Conservation (phyloP, 1,140 invertebrate genomes). For the Diabrotica virgifera region DNA sequence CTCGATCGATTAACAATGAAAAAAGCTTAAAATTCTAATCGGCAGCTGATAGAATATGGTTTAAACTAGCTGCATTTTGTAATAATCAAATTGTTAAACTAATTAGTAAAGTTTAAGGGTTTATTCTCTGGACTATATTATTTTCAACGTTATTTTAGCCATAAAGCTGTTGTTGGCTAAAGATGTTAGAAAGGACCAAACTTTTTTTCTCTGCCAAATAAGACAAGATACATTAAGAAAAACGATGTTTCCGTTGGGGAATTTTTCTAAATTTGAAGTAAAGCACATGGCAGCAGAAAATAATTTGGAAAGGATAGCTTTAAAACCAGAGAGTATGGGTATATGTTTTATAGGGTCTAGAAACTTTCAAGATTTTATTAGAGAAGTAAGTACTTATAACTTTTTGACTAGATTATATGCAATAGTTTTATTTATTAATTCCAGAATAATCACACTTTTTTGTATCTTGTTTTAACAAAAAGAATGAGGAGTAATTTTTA, state of each 20-base stretch:
- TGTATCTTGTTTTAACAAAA: not conserved
- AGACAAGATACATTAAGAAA: slow-evolving; percentile 69
- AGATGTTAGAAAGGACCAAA: slow-evolving; percentile 90
- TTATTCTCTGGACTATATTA: slow-evolving; percentile 4
- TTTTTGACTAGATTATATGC: not conserved
- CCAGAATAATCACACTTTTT: too few relatives aligned
- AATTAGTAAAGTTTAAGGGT: too few relatives aligned
- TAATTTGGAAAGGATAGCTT: slow-evolving; percentile 70
- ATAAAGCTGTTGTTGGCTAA: slow-evolving; percentile 67
- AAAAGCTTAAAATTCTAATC: too few relatives aligned
- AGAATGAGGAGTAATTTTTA: not conserved
- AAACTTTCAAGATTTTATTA: slow-evolving; percentile 72
- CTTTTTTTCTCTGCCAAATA: slow-evolving; percentile 90
- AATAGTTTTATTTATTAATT: not conserved
- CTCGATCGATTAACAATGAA: too few relatives aligned
- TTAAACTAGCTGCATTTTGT: too few relatives aligned
- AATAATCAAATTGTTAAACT: too few relatives aligned
- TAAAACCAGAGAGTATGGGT: slow-evolving; percentile 90
- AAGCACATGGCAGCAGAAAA: slow-evolving; percentile 73
- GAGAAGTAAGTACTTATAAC: slow-evolving; percentile 54
- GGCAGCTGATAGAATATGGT: too few relatives aligned
- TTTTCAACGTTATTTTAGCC: slow-evolving; percentile 49
- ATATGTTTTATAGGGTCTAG: slow-evolving; percentile 94
- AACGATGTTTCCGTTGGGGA: slow-evolving; percentile 90
- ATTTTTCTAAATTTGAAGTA: slow-evolving; percentile 72